Percentiles rank a stretch among this genome's conserved stretches.
Conservation (phyloP, 1,140 invertebrate species). For the Dinothrombium tinctorium region DNA sequence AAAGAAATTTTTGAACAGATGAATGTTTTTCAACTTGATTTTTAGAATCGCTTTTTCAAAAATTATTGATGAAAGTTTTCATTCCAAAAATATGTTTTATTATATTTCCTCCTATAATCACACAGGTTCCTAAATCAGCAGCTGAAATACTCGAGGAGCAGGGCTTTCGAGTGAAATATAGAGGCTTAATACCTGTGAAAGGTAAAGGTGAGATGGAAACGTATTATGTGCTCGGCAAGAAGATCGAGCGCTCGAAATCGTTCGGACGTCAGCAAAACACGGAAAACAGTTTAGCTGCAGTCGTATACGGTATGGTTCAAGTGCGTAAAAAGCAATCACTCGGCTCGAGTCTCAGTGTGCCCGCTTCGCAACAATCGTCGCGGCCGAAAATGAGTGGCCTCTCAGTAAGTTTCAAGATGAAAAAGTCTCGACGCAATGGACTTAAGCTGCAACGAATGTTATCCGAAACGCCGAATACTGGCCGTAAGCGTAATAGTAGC, state of each 20-base stretch:
- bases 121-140: constrained; percentile 13
- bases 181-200: constrained; percentile 66
- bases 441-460: constrained; percentile 15
- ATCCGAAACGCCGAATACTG: constrained; percentile 14
- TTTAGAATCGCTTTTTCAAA: too few species aligned
- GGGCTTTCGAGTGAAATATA: constrained; percentile 43
- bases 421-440: constrained; percentile 1
- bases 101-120: too few species aligned
- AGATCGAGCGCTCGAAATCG: constrained; percentile 22
- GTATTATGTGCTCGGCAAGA: constrained; percentile 50
- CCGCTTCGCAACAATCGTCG: constrained; percentile 6
- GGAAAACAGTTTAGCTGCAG: constrained; percentile 34
- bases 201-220: constrained; percentile 89
- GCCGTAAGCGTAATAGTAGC: constrained; percentile 7
- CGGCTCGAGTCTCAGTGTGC: constrained; percentile 12
- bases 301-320: constrained; percentile 61
- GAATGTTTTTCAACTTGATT: too few species aligned
- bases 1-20: too few species aligned
- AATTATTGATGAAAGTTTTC: too few species aligned
- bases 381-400: background rate
- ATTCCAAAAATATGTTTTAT: too few species aligned
- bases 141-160: constrained; percentile 37
- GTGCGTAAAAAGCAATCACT: constrained; percentile 27
- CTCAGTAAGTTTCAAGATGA: constrained; percentile 9
- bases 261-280: constrained; percentile 38